These are phyloP conservation scores for Steinernema hermaphroditum DNA, from an alignment of 2,888 invertebrate genomes.

Conservation along the genomic window DNA sequence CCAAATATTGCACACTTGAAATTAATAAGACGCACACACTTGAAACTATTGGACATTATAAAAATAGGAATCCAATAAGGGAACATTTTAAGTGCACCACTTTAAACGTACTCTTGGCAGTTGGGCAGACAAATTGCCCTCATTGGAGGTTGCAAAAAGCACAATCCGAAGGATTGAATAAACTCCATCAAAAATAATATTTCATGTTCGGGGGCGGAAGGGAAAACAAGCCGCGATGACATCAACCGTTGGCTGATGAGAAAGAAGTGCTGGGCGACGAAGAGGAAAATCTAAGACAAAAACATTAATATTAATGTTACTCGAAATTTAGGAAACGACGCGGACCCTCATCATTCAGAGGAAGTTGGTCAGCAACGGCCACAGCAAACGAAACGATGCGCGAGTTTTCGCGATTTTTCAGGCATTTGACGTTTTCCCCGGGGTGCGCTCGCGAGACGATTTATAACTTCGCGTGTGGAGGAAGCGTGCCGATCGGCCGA, in stretches of 20 bases:
- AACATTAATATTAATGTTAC: conserved; percentile 27
- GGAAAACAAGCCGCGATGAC: background rate
- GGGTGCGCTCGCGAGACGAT: conserved; percentile 4
- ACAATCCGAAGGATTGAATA: background rate
- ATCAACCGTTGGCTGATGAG: background rate
- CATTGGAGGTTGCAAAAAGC: background rate
- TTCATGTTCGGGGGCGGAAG: background rate
- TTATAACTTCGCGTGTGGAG: conserved; percentile 7
- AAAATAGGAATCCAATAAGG: conserved; percentile 7
- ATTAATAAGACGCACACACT: conserved; percentile 1
- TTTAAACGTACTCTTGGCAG: background rate
- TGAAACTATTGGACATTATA: background rate
- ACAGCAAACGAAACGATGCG: background rate
- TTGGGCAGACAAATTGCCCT: background rate
- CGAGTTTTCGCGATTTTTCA: background rate
- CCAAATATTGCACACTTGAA: conserved; percentile 9
- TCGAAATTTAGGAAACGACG: background rate
- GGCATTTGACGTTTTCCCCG: conserved; percentile 16
- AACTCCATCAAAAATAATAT: background rate
- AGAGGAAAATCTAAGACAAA: conserved; percentile 8
- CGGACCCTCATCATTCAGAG: background rate
- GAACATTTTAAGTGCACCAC: background rate
- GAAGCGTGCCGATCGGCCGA: conserved; percentile 23
- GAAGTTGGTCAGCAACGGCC: too few species aligned
- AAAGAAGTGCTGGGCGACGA: background rate